Percentiles rank a stretch among this genome's conserved stretches.
Conservation (phyloP, 2,113 vertebrate genomes). For the Carollia perspicillata region DNA sequence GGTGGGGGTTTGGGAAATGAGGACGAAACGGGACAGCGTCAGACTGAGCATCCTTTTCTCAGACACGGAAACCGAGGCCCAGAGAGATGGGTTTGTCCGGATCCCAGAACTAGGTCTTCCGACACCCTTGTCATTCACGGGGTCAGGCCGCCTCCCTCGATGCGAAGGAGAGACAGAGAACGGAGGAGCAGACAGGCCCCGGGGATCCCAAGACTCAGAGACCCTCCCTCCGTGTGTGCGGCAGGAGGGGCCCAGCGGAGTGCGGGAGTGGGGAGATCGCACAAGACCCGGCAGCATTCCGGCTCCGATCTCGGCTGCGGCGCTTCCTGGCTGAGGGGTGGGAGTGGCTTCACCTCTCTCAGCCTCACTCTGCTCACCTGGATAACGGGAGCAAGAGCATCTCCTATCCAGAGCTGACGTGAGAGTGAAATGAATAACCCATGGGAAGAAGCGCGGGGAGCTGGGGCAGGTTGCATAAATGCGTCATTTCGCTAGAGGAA, state of each 20-base stretch:
- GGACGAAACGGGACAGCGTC: not conserved
- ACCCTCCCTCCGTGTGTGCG: not conserved
- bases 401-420: not conserved
- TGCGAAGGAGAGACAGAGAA: not conserved
- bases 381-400: not conserved
- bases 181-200: not conserved
- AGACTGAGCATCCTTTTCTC: not conserved
- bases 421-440: not conserved
- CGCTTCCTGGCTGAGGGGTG: not conserved
- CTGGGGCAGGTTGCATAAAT: rapidly evolving
- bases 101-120: not conserved
- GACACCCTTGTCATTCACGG: not conserved
- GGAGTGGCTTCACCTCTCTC: not conserved
- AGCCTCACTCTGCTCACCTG: not conserved
- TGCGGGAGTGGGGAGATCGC: not conserved
- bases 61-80: not conserved
- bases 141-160: not conserved
- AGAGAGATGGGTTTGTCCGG: not conserved
- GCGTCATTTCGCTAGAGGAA: not conserved
- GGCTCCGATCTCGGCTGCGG: not conserved
- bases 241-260: not conserved
- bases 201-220: not conserved
- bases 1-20: not conserved
- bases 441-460: not conserved
- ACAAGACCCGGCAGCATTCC: not conserved